Evolutionary conservation across 2,888 invertebrate genomes (phyloP), one percentile per base, ranked within the genome.

Genomic region (Shargacucullia verbasci): DNA sequence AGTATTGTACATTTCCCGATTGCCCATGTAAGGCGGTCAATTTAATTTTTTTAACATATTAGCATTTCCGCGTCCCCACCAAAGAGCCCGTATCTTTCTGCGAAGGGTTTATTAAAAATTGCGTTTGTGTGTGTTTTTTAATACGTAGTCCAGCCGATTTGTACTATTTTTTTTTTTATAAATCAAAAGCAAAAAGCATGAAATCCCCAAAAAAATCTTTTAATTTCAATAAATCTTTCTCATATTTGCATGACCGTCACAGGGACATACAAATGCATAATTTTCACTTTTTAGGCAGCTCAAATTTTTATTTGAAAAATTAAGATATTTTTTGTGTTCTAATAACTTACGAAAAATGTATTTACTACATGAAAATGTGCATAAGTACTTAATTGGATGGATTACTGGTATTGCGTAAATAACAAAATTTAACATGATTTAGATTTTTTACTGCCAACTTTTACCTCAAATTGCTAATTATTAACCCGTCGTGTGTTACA

Each of bases 131-230:
- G 80, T 80, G 70, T 77, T 67, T 73, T 70, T 70, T 67, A 80
- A 79, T 71, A 62, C 58, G 79, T 82, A 78, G 78, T 89, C 87
- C 87, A 88, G 78, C 87, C 84, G 79, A 88, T 88, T 83, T 80
- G 41, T 72, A 59, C 62, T 60, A 2, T 20, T 20, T 20, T 44
- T 20, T 20, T 44, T 29, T 48, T 31, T 9, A 41, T 37, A 49
- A n/a, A 33, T 7, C 0, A 14, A 34, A 34, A 15, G 1, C 20
- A 25, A 27, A 37, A 43, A 47, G 73, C 72, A 72, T 75, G 76
- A 29, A 11, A 5, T 25, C 8, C 13, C 37, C 31, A 15, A 33
- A 56, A 35, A 9, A 29, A 9, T 12, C 11, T 13, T 13, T 15
- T 8, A 2, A 14, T 11, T 25, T 1, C 12, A 14, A 25, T 15